Conservation (phyloP, 2,797 vertebrate genomes). For the Enteromius afrohamiltoni region DNA sequence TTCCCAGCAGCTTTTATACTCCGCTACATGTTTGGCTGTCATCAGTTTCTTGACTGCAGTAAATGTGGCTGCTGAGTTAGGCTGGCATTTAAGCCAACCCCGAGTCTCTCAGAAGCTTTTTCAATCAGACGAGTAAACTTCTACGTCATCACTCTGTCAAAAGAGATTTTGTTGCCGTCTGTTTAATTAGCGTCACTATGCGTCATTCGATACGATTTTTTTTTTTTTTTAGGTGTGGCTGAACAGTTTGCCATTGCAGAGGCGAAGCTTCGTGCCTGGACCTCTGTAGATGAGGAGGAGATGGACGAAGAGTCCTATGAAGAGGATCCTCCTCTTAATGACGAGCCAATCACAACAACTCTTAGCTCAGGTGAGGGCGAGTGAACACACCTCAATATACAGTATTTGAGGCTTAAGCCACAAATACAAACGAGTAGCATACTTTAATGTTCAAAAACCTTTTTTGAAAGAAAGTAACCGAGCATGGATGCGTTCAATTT, state of each 20-base stretch:
- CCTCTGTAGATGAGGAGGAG: conserved; percentile 91
- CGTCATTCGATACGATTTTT: conserved; percentile 29
- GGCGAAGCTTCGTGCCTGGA: conserved; percentile 96
- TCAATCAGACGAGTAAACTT: conserved; percentile 9
- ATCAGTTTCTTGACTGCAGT: conserved; percentile 36
- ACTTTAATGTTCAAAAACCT: neutral
- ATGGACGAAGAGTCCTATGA: conserved; percentile 86
- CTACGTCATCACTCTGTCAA: neutral
- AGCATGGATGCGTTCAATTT: neutral
- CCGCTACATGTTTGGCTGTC: conserved; percentile 1
- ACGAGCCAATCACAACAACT: conserved; percentile 68
- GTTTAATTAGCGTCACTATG: neutral
- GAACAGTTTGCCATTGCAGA: conserved; percentile 98
- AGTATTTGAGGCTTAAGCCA: neutral
- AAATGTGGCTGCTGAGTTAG: conserved; percentile 33
- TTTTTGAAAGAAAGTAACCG: neutral
- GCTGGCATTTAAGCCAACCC: neutral
- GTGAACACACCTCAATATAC: neutral
- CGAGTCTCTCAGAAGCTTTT: neutral
- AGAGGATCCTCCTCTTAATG: conserved; percentile 79
- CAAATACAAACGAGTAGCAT: neutral
- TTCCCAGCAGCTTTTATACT: neutral
- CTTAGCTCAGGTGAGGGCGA: conserved; percentile 72
- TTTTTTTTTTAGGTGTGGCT: conserved; percentile 81
- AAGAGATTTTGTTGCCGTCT: conserved; percentile 16